Conservation (phyloP, 2,888 invertebrate species). For the Punctoribates punctum region DNA sequence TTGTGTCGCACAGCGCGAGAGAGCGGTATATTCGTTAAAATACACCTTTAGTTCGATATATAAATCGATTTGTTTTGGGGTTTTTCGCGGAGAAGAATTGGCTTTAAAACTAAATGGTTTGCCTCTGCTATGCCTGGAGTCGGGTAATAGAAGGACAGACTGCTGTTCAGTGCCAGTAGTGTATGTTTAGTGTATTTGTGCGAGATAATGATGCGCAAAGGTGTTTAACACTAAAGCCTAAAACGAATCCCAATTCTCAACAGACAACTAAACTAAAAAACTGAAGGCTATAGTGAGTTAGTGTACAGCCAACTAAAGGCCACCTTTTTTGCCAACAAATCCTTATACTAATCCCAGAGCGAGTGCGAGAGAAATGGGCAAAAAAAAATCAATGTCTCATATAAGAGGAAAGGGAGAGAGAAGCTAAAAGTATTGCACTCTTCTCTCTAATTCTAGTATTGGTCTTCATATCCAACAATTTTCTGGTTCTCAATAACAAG, state of each 20-base stretch:
- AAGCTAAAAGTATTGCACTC: too few species aligned
- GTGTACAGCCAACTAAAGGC: conserved; percentile 6
- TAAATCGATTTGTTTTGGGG: conserved; percentile 8
- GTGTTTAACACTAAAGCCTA: conserved; percentile 28
- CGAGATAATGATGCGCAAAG: conserved; percentile 19
- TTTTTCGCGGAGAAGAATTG: neutral
- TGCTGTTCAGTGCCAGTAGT: neutral
- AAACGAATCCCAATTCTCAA: conserved; percentile 23
- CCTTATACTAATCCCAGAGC: conserved; percentile 14
- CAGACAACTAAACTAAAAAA: conserved; percentile 18
- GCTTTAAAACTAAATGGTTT: conserved; percentile 13
- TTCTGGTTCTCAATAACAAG: neutral
- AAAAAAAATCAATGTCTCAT: neutral
- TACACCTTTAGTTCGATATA: neutral
- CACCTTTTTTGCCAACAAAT: conserved; percentile 1
- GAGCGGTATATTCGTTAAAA: conserved; percentile 9
- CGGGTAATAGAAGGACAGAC: neutral
- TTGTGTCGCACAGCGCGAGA: neutral
- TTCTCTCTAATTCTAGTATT: neutral
- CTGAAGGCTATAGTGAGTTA: neutral
- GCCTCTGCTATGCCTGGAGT: neutral
- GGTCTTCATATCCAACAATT: neutral
- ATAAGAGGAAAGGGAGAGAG: neutral
- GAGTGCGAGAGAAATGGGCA: neutral
- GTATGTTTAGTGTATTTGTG: neutral